Evolutionary conservation across 2,797 vertebrate genomes (phyloP), one percentile per base, ranked within the genome.

Genomic region (Hypotaenidia philippensis): DNA sequence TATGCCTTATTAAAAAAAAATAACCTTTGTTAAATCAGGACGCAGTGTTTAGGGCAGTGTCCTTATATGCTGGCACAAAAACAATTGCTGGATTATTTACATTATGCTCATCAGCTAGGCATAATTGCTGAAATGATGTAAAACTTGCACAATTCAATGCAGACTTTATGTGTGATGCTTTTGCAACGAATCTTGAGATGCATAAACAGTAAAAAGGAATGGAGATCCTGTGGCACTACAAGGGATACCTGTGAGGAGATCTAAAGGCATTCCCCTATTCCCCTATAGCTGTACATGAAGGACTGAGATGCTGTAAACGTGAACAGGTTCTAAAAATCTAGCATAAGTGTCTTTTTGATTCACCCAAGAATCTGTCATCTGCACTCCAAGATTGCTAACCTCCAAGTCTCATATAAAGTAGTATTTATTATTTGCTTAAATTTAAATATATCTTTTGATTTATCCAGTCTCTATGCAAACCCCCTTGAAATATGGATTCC

Each of bases 21-120:
- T 34, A 91, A 95, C 94, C 92, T 96, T 95, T 91, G 81, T 93
- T 93, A 97, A 94, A 95, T 95, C 82, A 93, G 60, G 75, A 88
- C 5, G 26, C 78, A 75, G 60, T 78, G 76, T 66, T 95, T 88
- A 80, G 77, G 74, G 70, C 82, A 90, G 64, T 70, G 49, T 92
- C 88, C 76, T 87, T 89, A 80, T 59, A 71, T 10, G 10, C 47
- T 88, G 74, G 50, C 71, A 94, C 64, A 64, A 78, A 91, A 95
- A 71, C 81, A 92, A 84, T 78, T 91, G 81, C 65, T 77, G 92
- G 81, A 93, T 95, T 96, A 94, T 95, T 95, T 95, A 94, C 83
- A 82, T 89, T 92, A 40, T 8, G 57, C 32, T 90, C 87, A 69
- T 91, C 85, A 88, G 75, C 36, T 78, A 87, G 96, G 45, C 72